Base-by-base conservation (phyloP, 1,140 invertebrate species). In the Spodoptera frugiperda region DNA sequence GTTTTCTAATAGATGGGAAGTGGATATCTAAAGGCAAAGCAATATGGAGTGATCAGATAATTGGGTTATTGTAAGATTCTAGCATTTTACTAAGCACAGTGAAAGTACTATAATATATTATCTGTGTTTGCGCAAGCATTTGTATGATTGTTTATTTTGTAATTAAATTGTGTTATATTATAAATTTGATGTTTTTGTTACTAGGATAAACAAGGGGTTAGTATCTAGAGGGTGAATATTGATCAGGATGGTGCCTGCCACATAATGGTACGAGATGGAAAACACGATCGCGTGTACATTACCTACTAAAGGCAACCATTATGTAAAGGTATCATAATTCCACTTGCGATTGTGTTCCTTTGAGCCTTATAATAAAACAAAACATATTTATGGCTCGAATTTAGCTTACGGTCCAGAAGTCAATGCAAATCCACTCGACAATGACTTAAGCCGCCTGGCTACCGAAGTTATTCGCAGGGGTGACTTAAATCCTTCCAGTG, bases 111-210 rank as follows among this genome's bases (percentile, higher is more conserved):
- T 73, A 39, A 4, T 39, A 39, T 39, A 39, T 3, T 39, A 33
- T 67, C 44, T 73, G 71, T 61, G 44, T 49, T 73, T 59, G 55
- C 55, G 44, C 55, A 61, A 49, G 6, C 63, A 63, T 79, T 79
- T 77, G 75, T 82, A 77, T 76, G 46, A 76, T 76, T 76, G 70
- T 72, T 76, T 73, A 73, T 49, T 78, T 77, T 79, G 54, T 81
- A 79, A 81, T 82, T 78, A 82, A 78, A 80, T 49, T 68, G 39
- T 80, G 74, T 80, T 78, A 48, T 78, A 80, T 30, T 30, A 44
- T 39, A 57, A 9, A 53, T 44, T 72, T 72, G 17, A 55, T 55
- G 51, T 72, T 55, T 57, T 72, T 57, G 51, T 55, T 55, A 39
- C 12, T 55, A 57, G 17, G 19, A 39, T 46, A 14, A 55, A 55